These are phyloP conservation scores for Cerastoderma edule DNA, from an alignment of 2,888 invertebrate species.

Conservation along the genomic window DNA sequence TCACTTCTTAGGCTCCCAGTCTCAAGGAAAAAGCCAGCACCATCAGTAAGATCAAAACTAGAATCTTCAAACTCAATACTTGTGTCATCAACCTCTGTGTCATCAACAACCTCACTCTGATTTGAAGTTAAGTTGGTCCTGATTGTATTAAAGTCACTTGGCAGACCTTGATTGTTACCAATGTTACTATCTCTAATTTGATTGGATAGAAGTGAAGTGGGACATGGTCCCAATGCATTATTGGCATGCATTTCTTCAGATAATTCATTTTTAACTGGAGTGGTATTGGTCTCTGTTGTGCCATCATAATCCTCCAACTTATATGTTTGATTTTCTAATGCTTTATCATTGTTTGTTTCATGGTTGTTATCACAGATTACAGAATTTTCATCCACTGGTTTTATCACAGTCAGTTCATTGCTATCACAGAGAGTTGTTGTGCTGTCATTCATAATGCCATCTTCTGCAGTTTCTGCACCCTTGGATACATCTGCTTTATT, in stretches of 20 bases:
- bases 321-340: not conserved
- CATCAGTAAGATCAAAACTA: not conserved
- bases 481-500: too few species aligned
- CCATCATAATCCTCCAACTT: not conserved
- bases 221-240: not conserved
- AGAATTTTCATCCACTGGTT: not conserved
- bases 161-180: not conserved
- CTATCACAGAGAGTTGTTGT: slow-evolving; percentile 21
- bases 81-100: not conserved
- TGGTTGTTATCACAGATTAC: too few species aligned
- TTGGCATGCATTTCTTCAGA: not conserved
- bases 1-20: slow-evolving; percentile 13
- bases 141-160: not conserved
- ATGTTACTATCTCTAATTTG: not conserved
- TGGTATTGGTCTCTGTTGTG: not conserved
- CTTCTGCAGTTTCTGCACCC: not conserved
- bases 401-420: slow-evolving; percentile 12
- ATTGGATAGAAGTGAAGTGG: not conserved
- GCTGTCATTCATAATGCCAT: slow-evolving; percentile 3
- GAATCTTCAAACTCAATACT: not conserved
- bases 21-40: not conserved
- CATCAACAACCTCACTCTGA: not conserved
- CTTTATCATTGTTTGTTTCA: slow-evolving; percentile 10
- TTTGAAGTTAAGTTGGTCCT: not conserved
- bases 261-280: not conserved